Evolutionary conservation across 2,113 vertebrate genomes (phyloP).

Genomic region (Spheniscus mendiculus): DNA sequence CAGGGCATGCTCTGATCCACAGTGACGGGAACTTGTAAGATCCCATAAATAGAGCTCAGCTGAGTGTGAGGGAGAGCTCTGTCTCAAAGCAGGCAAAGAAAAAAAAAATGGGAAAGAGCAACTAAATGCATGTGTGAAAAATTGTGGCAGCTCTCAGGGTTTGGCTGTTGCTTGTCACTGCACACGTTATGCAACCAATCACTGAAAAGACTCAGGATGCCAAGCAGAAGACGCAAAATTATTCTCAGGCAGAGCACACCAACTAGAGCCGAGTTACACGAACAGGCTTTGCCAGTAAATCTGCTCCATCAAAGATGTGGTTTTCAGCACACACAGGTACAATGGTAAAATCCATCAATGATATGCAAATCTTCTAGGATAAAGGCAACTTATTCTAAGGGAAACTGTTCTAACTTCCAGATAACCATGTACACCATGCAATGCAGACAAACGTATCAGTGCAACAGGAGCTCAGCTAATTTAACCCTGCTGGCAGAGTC

Average conservation of each 20-base stretch:
- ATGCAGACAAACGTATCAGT: fast-evolving
- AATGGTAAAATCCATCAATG: neutral
- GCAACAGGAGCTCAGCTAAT: neutral
- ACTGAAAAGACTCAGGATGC: neutral
- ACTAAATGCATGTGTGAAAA: neutral
- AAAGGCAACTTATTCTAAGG: neutral
- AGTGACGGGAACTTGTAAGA: neutral
- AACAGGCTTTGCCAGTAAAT: neutral
- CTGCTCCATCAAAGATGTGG: neutral
- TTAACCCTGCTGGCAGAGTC: neutral
- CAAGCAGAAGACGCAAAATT: neutral
- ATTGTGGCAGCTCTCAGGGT: neutral
- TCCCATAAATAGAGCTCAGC: slow-evolving; percentile 15
- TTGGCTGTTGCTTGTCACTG: neutral
- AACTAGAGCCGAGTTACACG: fast-evolving
- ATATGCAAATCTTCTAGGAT: neutral
- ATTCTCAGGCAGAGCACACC: neutral
- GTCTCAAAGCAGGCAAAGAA: neutral
- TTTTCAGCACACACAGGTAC: neutral
- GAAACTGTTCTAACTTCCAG: neutral
- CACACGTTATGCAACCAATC: neutral
- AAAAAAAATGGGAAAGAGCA: neutral
- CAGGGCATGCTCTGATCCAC: neutral
- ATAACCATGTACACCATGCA: fast-evolving
- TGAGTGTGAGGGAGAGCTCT: neutral